phyloP scores from a whole-genome alignment of 2,888 invertebrate species.

The Phytoseiulus persimilis region DNA sequence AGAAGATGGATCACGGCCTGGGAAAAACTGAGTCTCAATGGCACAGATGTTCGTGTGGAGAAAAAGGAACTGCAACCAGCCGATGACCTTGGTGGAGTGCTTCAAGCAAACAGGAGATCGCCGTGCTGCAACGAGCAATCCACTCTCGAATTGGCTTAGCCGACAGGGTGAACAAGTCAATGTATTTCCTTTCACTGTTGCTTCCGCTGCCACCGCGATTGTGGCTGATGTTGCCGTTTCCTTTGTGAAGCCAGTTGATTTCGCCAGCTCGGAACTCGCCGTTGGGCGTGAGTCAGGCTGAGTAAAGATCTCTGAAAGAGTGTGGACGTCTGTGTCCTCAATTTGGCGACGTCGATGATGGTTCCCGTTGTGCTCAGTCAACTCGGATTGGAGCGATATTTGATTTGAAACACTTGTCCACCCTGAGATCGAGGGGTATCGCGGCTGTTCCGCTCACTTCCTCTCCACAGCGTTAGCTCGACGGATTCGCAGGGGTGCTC shows the following conservation, averaged over 20 bases:
- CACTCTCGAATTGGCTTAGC: neutral
- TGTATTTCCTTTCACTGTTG: neutral
- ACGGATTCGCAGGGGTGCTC: too few relatives aligned
- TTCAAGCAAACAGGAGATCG: neutral
- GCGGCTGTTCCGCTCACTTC: neutral
- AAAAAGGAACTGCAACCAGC: too few relatives aligned
- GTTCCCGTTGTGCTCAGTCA: neutral
- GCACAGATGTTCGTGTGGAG: too few relatives aligned
- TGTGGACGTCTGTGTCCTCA: neutral
- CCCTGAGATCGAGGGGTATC: neutral
- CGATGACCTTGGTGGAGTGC: too few relatives aligned
- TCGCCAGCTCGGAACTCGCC: neutral
- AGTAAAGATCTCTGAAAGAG: neutral
- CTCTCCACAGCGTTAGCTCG: neutral
- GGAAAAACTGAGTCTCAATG: too few relatives aligned
- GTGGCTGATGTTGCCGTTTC: neutral
- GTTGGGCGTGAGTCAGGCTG: neutral
- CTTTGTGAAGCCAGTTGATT: neutral
- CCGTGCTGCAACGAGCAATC: neutral
- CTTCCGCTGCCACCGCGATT: too few relatives aligned
- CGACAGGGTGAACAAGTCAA: neutral
- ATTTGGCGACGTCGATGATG: neutral
- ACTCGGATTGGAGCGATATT: neutral
- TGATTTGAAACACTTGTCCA: neutral
- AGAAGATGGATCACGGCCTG: too few relatives aligned